Evolutionary conservation across 2,797 vertebrate species (phyloP).

Genomic region (Sitta carolinensis): DNA sequence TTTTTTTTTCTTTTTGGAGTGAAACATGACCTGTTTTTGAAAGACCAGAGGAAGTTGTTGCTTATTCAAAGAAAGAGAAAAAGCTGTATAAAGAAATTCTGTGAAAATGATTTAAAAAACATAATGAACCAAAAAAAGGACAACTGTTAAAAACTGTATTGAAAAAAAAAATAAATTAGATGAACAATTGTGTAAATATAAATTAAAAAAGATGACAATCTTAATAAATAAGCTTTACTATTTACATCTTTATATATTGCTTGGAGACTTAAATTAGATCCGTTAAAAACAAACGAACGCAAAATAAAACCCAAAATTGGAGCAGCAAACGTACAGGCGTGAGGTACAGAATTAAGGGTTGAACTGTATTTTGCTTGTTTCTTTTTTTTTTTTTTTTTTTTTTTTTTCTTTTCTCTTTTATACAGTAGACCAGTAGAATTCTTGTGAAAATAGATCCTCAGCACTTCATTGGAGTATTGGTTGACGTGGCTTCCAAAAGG

Average conservation of each 20-base stretch:
- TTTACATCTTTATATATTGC: constrained; percentile 98
- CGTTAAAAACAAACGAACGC: constrained; percentile 92
- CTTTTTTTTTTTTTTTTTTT: constrained; percentile 14
- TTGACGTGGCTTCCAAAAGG: constrained; percentile 77
- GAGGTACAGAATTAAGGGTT: constrained; percentile 94
- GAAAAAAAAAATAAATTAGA: constrained; percentile 99
- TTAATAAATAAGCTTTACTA: constrained; percentile 99
- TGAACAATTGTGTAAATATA: constrained; percentile 97
- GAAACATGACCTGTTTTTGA: constrained; percentile 78
- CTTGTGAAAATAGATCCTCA: constrained; percentile 77
- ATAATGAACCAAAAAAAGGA: constrained; percentile 80
- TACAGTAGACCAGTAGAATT: constrained; percentile 85
- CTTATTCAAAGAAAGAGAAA: constrained; percentile 56
- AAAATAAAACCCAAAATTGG: constrained; percentile 81
- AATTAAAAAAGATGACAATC: constrained; percentile 99
- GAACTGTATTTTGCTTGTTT: constrained; percentile 79
- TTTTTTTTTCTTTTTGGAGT: constrained; percentile 1
- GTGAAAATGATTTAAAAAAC: constrained; percentile 75
- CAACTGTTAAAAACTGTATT: constrained; percentile 86
- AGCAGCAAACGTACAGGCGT: constrained; percentile 98
- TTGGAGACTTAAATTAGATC: constrained; percentile 94
- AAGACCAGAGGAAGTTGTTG: constrained; percentile 67
- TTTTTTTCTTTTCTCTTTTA: constrained; percentile 61
- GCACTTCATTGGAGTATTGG: constrained; percentile 79
- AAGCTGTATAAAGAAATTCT: constrained; percentile 78